These are phyloP conservation scores for Drosophila pseudotalamancana DNA, from an alignment of 2,888 invertebrate genomes.

Conservation along the genomic window DNA sequence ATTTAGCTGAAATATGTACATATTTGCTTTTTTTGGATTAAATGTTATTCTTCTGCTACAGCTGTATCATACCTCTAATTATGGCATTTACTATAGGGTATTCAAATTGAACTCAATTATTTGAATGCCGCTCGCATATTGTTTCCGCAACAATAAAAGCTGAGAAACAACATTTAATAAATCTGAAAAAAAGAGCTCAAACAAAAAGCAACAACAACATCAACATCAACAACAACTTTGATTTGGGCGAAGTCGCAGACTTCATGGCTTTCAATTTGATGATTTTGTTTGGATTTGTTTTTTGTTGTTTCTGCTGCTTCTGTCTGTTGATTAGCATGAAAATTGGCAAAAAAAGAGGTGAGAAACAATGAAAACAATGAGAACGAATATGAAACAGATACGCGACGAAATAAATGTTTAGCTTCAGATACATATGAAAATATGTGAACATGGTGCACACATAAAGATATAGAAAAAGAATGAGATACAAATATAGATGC, in stretches of 20 bases:
- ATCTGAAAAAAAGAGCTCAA: constrained; percentile 35
- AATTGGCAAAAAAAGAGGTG: constrained; percentile 28
- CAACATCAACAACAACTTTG: constrained; percentile 21
- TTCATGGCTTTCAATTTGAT: constrained; percentile 58
- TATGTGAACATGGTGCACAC: not conserved
- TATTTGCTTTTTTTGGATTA: too few relatives aligned
- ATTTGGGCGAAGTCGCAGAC: constrained; percentile 32
- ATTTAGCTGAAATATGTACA: too few relatives aligned
- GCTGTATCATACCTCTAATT: too few relatives aligned
- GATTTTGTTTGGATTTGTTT: constrained; percentile 41
- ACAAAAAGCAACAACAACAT: constrained; percentile 9
- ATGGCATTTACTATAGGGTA: constrained; percentile 5
- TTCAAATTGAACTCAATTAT: constrained; percentile 5
- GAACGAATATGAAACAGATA: constrained; percentile 16
- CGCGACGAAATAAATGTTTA: not conserved
- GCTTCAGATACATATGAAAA: not conserved
- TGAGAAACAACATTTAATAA: constrained; percentile 33
- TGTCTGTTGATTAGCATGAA: constrained; percentile 53
- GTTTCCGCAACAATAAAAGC: constrained; percentile 71
- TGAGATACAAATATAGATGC: not conserved
- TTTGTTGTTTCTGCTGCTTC: constrained; percentile 19
- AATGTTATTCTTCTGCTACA: too few relatives aligned
- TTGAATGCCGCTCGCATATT: constrained; percentile 30
- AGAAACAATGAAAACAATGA: constrained; percentile 30
- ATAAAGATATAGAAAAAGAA: constrained; percentile 1